Conservation (phyloP, 1,140 invertebrate genomes). For the Metopolophium dirhodum region DNA sequence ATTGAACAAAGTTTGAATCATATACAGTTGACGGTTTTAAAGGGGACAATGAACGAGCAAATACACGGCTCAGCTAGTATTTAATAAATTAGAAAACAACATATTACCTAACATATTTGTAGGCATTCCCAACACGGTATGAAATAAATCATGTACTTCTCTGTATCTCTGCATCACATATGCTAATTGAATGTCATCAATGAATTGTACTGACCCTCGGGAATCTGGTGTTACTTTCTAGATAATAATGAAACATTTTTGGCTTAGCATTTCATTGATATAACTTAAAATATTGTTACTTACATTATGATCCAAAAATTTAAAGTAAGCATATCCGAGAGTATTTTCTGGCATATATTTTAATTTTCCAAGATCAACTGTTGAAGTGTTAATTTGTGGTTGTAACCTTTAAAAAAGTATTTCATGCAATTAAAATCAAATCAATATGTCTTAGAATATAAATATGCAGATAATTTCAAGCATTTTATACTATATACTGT, state of each 20-base stretch:
- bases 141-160: conserved; percentile 94
- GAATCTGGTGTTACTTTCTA: conserved; percentile 93
- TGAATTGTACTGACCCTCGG: conserved; percentile 85
- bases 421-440: neutral
- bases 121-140: conserved; percentile 89
- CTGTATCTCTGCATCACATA: conserved; percentile 93
- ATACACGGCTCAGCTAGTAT: neutral
- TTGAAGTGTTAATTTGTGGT: conserved; percentile 86
- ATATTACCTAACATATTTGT: conserved; percentile 90
- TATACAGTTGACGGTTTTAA: too few relatives aligned
- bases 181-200: conserved; percentile 87
- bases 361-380: conserved; percentile 79
- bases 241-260: conserved; percentile 61
- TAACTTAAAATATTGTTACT: conserved; percentile 61
- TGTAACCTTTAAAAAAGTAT: conserved; percentile 67
- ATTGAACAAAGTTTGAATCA: too few relatives aligned
- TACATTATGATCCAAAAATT: conserved; percentile 82
- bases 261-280: neutral
- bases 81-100: neutral
- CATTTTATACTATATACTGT: conserved; percentile 58
- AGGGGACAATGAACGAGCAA: too few relatives aligned
- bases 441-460: neutral
- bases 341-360: conserved; percentile 77
- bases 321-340: conserved; percentile 82
- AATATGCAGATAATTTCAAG: neutral